These are phyloP conservation scores for Lacerta viridis DNA, from an alignment of 2,797 vertebrate genomes.

Conservation along the genomic window DNA sequence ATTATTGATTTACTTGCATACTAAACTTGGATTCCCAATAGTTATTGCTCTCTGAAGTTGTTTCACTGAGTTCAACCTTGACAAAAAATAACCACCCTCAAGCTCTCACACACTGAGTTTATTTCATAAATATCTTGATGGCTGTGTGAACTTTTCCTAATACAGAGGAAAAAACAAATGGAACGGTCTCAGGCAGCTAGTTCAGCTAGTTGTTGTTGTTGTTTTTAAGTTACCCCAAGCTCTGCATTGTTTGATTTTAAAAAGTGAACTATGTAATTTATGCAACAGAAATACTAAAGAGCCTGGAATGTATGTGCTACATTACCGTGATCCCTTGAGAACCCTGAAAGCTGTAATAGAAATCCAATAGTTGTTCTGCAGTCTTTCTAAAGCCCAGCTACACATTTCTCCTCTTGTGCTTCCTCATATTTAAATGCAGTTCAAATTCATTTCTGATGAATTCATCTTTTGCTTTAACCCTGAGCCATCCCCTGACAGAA, in stretches of 20 bases:
- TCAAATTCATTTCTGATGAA: neutral
- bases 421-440: neutral
- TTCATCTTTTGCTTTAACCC: slow-evolving; percentile 7
- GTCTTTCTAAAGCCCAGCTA: neutral
- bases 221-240: neutral
- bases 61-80: neutral
- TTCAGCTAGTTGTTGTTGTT: neutral
- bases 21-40: neutral
- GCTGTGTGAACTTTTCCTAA: neutral
- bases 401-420: neutral
- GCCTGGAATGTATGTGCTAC: neutral
- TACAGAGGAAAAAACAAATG: neutral
- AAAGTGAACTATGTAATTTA: neutral
- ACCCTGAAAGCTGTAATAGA: neutral
- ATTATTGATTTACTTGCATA: no score
- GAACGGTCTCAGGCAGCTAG: neutral
- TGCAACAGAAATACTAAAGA: neutral
- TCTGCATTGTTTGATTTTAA: neutral
- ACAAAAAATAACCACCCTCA: neutral
- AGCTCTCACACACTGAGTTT: neutral
- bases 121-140: neutral
- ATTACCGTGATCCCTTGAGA: neutral
- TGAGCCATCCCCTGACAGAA: neutral
- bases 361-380: neutral
- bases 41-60: neutral